Base-by-base conservation (phyloP, 2,113 vertebrate genomes). In the Hypomesus transpacificus region DNA sequence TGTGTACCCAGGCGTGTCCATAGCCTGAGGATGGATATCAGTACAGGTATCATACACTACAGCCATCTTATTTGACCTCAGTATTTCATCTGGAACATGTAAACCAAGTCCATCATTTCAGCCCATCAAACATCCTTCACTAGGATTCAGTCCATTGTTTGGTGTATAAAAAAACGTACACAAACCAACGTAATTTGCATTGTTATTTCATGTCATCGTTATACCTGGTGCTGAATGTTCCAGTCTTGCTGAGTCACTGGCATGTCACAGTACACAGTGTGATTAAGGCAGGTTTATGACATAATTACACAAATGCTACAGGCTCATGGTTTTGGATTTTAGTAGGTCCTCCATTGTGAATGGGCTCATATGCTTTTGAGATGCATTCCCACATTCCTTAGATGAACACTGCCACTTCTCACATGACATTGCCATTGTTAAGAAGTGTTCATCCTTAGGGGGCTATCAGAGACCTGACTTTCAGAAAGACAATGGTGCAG, bases 401-500 rank as follows among this genome's bases (percentile, higher is more conserved):
- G 73, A 26, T 18, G 66, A 66, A 39, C 50, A 63, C 31, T 69
- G 50, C 3, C 70, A 24, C 21, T 53, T 84, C 83, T 87, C 82
- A 76, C 70, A 77, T 85, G 80, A 79, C 80, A 39, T 53, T n/a
- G 22, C 66, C 73, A 60, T 85, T 83, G 82, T 81, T 70, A 1
- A n/a, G 6, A 52, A 18, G 46, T 56, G 64, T 71, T 72, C 64
- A 62, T 39, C 59, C 73, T 75, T 62, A 0, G 18, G 65, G 71
- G 61, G 17, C 8, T 9, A 21, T 22, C 60, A 9, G 31, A 1
- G 8, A 18, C 34, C 31, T 65, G 60, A 21, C 70, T 20, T 53
- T 7, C 74, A 50, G 58, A 0, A 24, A 63, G 63, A 81, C 80
- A 81, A 81, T 70, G 68, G 56, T 73, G 72, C 80, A 83, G 56